Conservation (phyloP, 2,113 vertebrate species). For the Capreolus pygargus region DNA sequence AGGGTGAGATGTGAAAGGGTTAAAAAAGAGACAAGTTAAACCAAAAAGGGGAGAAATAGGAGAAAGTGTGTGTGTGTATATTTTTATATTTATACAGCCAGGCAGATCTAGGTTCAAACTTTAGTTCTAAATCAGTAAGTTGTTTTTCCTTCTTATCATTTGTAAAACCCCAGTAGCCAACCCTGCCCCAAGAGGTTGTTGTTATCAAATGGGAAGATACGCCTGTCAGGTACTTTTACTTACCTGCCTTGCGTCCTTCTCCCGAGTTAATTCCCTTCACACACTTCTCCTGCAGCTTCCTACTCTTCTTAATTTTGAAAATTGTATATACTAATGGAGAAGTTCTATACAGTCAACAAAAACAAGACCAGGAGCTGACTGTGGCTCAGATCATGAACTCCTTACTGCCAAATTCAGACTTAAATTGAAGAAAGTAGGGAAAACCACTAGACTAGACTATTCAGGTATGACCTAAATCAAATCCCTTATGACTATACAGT, state of each 20-base stretch:
- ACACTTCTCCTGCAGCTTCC: background rate
- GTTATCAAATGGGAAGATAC: rapidly evolving
- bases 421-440: too few relatives aligned
- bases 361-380: too few relatives aligned
- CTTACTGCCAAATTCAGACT: too few relatives aligned
- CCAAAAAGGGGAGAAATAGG: background rate
- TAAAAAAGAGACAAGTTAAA: background rate
- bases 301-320: background rate
- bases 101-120: background rate
- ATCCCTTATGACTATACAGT: too few relatives aligned
- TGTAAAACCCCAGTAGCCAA: background rate
- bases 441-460: too few relatives aligned
- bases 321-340: background rate
- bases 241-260: background rate
- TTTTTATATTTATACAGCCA: background rate
- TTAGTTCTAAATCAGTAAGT: background rate
- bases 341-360: too few relatives aligned
- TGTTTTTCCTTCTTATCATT: background rate
- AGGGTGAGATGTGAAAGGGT: background rate
- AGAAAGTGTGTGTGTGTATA: background rate
- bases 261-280: background rate
- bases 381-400: too few relatives aligned
- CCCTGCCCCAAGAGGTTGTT: background rate
- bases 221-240: background rate
- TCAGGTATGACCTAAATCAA: too few relatives aligned